A percentile compares a stretch with the other conserved stretches of the same genome.
phyloP scores from a whole-genome alignment of 2,113 vertebrate genomes.

The Puntigrus tetrazona region DNA sequence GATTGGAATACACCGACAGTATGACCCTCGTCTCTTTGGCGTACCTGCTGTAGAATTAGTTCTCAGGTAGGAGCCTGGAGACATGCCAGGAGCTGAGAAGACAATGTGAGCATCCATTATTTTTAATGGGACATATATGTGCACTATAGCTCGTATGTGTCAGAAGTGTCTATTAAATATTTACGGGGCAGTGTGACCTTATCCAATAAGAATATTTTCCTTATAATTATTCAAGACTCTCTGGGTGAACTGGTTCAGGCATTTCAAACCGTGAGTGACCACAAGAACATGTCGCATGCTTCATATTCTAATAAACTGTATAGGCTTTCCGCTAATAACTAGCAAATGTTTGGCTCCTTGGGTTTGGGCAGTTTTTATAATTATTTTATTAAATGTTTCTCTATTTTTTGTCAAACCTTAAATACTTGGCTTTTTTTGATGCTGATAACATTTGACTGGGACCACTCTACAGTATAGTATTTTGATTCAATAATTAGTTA shows the following conservation, averaged over 20 bases:
- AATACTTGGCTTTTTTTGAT: no score
- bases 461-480: no score
- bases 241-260: background rate
- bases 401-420: background rate
- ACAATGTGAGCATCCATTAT: conserved; percentile 5
- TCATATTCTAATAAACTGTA: background rate
- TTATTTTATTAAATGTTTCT: background rate
- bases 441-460: no score
- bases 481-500: no score
- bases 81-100: background rate
- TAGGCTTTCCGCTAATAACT: background rate
- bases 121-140: conserved; percentile 11
- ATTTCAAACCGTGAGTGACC: background rate
- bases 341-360: background rate
- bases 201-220: background rate
- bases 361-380: background rate
- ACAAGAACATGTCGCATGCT: background rate
- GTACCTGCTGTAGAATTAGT: conserved; percentile 1
- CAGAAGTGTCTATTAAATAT: background rate
- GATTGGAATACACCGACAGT: background rate
- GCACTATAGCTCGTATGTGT: background rate
- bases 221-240: background rate
- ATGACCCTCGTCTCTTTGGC: conserved; percentile 1
- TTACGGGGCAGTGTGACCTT: background rate
- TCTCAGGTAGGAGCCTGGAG: background rate